Conservation (phyloP, 2,888 invertebrate species). For the Dorcus hopei region DNA sequence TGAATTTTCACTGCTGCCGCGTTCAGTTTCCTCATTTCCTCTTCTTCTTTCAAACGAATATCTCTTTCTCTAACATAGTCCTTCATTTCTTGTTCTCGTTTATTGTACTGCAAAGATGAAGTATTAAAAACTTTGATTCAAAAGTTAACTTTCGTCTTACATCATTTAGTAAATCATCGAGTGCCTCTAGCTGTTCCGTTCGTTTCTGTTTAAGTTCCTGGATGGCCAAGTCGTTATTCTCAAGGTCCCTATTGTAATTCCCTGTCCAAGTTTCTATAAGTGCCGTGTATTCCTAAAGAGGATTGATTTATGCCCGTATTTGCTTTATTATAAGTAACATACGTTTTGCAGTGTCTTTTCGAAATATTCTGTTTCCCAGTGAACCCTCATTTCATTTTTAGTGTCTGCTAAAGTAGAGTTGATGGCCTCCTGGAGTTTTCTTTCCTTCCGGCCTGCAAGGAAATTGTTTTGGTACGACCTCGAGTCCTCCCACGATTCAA, state of each 20-base stretch:
- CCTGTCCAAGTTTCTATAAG: slow-evolving; percentile 31
- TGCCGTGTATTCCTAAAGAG: slow-evolving; percentile 39
- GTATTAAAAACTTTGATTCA: no score
- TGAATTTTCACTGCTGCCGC: slow-evolving; percentile 60
- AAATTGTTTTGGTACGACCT: slow-evolving; percentile 44
- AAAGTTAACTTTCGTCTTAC: no score
- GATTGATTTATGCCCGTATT: not conserved
- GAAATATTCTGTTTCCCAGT: slow-evolving; percentile 35
- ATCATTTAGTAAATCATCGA: not conserved
- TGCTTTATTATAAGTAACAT: not conserved
- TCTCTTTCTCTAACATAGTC: slow-evolving; percentile 50
- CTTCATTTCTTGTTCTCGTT: slow-evolving; percentile 49
- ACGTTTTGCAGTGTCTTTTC: slow-evolving; percentile 37
- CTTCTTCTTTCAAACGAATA: slow-evolving; percentile 40
- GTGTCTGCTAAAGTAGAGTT: slow-evolving; percentile 37
- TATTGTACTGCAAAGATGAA: slow-evolving; percentile 38
- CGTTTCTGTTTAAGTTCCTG: slow-evolving; percentile 31
- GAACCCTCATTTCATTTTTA: slow-evolving; percentile 37
- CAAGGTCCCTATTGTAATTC: slow-evolving; percentile 39
- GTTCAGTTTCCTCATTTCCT: slow-evolving; percentile 47
- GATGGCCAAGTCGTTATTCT: slow-evolving; percentile 37
- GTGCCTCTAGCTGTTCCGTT: slow-evolving; percentile 33
- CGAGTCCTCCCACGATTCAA: slow-evolving; percentile 43
- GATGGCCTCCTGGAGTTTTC: slow-evolving; percentile 35
- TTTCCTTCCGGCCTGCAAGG: slow-evolving; percentile 34